Evolutionary conservation across 1,140 invertebrate genomes (phyloP).

Genomic region (Drosophila bipectinata): DNA sequence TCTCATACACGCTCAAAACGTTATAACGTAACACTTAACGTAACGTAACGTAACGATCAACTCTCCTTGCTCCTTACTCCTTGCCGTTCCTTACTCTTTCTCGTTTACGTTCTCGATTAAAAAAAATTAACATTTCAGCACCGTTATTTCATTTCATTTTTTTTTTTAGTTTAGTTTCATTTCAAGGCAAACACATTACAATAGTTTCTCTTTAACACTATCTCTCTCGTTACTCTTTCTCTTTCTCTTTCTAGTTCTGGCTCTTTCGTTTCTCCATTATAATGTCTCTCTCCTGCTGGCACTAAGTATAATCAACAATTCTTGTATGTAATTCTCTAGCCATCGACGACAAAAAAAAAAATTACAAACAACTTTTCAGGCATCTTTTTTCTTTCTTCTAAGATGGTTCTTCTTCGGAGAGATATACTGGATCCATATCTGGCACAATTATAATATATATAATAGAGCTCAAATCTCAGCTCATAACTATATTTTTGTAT

Average conservation of each 20-base stretch:
- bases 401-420: neutral
- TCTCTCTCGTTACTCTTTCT: slow-evolving; percentile 23
- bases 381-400: slow-evolving; percentile 14
- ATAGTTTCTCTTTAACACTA: slow-evolving; percentile 46
- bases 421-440: too few species aligned
- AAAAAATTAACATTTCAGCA: slow-evolving; percentile 84
- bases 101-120: slow-evolving; percentile 53
- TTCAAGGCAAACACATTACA: slow-evolving; percentile 82
- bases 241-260: neutral
- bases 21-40: slow-evolving; percentile 64
- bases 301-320: slow-evolving; percentile 59
- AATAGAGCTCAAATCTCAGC: slow-evolving; percentile 2
- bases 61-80: neutral
- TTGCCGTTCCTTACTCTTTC: neutral
- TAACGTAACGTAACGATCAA: slow-evolving; percentile 27
- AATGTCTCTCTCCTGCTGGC: neutral
- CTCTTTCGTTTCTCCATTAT: neutral
- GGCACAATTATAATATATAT: too few species aligned
- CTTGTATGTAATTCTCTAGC: slow-evolving; percentile 25
- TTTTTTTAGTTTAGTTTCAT: slow-evolving; percentile 54
- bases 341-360: slow-evolving; percentile 36
- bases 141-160: slow-evolving; percentile 64
- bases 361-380: slow-evolving; percentile 35
- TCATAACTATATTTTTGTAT: slow-evolving; percentile 30
- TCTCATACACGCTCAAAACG: slow-evolving; percentile 52